phyloP scores from a whole-genome alignment of 2,888 invertebrate species.

The Synanthedon myopaeformis region DNA sequence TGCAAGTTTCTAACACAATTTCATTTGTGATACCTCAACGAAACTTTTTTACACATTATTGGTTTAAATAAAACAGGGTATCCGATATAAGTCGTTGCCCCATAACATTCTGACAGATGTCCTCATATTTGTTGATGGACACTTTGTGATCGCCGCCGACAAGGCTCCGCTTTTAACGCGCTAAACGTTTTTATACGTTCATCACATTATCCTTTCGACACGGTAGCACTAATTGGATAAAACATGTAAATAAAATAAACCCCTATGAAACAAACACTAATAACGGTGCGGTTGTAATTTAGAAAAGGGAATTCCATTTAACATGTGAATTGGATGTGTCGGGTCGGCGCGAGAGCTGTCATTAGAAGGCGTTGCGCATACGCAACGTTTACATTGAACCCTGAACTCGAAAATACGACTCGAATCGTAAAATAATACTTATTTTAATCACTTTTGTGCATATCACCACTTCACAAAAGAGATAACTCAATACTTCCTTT shows the following conservation, averaged over 20 bases:
- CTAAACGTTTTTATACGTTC: slow-evolving; percentile 55
- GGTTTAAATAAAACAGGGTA: no score
- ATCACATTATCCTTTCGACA: slow-evolving; percentile 70
- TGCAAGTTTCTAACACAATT: no score
- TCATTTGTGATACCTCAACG: no score
- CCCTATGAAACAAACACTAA: slow-evolving; percentile 66
- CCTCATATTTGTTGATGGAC: not conserved
- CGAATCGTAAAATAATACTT: no score
- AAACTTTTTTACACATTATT: no score
- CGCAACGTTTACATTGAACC: not conserved
- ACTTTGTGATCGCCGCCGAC: slow-evolving; percentile 19
- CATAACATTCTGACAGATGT: not conserved
- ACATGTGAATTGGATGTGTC: slow-evolving; percentile 68
- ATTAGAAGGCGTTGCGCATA: slow-evolving; percentile 31
- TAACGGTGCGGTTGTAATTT: slow-evolving; percentile 57
- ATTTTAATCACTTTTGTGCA: no score
- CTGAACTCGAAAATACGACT: no score
- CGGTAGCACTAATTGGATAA: slow-evolving; percentile 70
- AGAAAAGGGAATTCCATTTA: slow-evolving; percentile 65
- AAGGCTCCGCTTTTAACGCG: slow-evolving; percentile 57
- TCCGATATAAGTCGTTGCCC: no score
- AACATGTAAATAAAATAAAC: slow-evolving; percentile 54
- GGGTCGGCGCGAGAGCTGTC: slow-evolving; percentile 48
- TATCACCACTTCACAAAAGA: no score
- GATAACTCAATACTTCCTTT: no score